These are phyloP conservation scores for Drosophila nebulosa DNA, from an alignment of 1,140 invertebrate genomes.

Conservation along the genomic window DNA sequence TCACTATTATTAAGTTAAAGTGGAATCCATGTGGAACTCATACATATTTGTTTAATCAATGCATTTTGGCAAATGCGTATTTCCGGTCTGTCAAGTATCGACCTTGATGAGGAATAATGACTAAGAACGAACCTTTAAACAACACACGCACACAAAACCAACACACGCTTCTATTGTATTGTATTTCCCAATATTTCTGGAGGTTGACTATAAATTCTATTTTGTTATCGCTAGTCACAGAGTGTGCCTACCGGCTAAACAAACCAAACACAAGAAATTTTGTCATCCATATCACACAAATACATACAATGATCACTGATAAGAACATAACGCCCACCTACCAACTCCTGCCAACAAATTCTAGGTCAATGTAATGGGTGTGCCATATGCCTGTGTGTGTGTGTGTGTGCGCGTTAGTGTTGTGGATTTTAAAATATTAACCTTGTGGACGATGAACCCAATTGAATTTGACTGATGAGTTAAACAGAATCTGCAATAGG, in stretches of 20 bases:
- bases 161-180: not conserved
- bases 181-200: conserved; percentile 47
- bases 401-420: not conserved
- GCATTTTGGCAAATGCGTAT: not conserved
- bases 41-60: not conserved
- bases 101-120: conserved; percentile 53
- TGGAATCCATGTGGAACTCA: not conserved
- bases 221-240: conserved; percentile 36
- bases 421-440: conserved; percentile 17
- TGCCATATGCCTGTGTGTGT: conserved; percentile 10
- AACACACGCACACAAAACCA: not conserved
- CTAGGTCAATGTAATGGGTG: conserved; percentile 65
- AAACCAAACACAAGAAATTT: conserved; percentile 53
- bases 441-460: conserved; percentile 58
- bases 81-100: not conserved
- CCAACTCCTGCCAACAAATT: conserved; percentile 20
- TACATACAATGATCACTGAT: conserved; percentile 35
- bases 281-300: conserved; percentile 36
- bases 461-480: conserved; percentile 63
- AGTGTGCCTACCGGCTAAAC: conserved; percentile 3
- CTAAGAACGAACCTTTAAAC: conserved; percentile 27
- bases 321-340: conserved; percentile 11
- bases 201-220: conserved; percentile 28
- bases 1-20: not conserved
- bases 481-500: conserved; percentile 35